Conservation (phyloP, 1,140 invertebrate species). For the Anadara kagoshimensis region DNA sequence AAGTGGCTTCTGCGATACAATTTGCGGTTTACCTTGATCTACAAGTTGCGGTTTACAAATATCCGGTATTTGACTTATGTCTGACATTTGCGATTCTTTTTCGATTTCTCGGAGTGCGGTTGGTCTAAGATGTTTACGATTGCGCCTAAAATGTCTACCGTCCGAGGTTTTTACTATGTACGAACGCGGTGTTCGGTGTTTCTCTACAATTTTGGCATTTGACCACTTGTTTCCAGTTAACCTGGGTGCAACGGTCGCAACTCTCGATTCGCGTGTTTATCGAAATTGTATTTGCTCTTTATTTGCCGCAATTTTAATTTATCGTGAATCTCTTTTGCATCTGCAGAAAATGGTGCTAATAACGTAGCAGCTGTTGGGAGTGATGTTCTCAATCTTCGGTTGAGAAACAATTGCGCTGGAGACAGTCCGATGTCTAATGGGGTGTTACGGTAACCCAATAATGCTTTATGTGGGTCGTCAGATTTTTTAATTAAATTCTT, state of each 20-base stretch:
- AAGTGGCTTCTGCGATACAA: too few species aligned
- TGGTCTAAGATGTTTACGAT: slow-evolving; percentile 9
- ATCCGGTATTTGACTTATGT: too few species aligned
- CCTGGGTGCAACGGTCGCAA: not conserved
- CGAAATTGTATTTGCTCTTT: not conserved
- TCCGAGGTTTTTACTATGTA: slow-evolving; percentile 18
- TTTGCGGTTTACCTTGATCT: too few species aligned
- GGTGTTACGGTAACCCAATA: slow-evolving; percentile 17
- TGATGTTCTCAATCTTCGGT: slow-evolving; percentile 7
- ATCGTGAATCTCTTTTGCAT: slow-evolving; percentile 1
- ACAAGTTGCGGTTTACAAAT: too few species aligned
- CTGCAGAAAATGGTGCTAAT: not conserved
- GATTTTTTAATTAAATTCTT: slow-evolving; percentile 3
- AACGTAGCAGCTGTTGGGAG: slow-evolving; percentile 11
- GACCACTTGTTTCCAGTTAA: not conserved
- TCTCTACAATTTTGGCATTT: not conserved
- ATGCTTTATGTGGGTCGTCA: slow-evolving; percentile 14
- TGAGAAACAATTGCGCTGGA: slow-evolving; percentile 20
- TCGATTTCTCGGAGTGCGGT: too few species aligned
- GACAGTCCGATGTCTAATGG: slow-evolving; percentile 9
- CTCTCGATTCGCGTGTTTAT: not conserved
- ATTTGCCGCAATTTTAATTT: slow-evolving; percentile 2
- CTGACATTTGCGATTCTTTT: too few species aligned
- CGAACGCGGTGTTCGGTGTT: slow-evolving; percentile 14
- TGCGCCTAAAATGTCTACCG: slow-evolving; percentile 14